Base-by-base conservation (phyloP, 2,888 invertebrate species). In the Nomada fabriciana region DNA sequence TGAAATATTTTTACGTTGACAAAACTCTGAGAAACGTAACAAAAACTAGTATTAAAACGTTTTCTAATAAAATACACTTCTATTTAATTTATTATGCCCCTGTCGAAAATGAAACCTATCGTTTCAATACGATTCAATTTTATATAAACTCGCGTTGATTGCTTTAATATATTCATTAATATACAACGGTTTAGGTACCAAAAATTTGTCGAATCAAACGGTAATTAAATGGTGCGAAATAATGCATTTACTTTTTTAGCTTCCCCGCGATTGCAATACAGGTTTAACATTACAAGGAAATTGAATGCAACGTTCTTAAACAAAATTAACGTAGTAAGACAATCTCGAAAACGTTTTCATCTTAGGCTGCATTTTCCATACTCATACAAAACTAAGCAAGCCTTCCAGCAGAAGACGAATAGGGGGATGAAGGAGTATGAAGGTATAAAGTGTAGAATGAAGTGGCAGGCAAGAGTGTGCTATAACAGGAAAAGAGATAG, bases 381-480 rank as follows among this genome's bases (percentile, higher is more conserved):
- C n/a, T 15, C 36, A 2, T n/a, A 36, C n/a, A 18, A 4, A 60
- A 36, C 18, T 60, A 18, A n/a, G 18, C 20, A 42, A 13, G 13
- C 43, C 61, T 23, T 9, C 13, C 47, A 47, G 20, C 61, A 5
- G 61, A 61, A 61, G 42, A 61, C 61, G 42, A 61, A 42, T 42
- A 20, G 61, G 13, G 4, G 9, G 20, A 23, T 18, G 43, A 20
- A 42, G n/a, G 43, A 2, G 61, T 42, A 63, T 43, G 20, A 29
- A 1, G 4, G 43, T 20, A 20, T 63, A 23, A 63, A 63, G 42
- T 42, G 36, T 43, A 15, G 43, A 43, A 63, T 20, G 60, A 61
- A 61, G 60, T 9, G 42, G 60, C n/a, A n/a, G 11, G n/a, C 20
- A 43, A 18, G 43, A 63, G 43, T 63, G 61, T 25, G 64, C n/a